Conservation (phyloP, 2,888 invertebrate species). For the Chirona hameri region DNA sequence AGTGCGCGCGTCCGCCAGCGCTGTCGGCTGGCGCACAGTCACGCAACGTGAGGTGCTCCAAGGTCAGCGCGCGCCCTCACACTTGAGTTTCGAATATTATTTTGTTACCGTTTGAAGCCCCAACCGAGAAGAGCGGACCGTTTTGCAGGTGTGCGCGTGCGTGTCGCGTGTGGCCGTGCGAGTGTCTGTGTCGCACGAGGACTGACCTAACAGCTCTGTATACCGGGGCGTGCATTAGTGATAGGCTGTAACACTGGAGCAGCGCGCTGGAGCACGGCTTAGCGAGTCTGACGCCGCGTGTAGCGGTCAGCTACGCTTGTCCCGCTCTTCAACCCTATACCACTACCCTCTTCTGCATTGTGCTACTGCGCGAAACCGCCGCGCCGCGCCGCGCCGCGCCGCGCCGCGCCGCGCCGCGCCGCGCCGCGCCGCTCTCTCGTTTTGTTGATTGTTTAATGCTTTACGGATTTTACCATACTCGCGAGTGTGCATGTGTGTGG, state of each 20-base stretch:
- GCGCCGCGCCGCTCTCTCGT: neutral
- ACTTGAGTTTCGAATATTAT: slow-evolving; percentile 13
- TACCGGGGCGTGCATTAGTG: neutral
- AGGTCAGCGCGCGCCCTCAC: neutral
- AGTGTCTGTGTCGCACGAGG: neutral
- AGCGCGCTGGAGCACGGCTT: neutral
- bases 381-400: neutral
- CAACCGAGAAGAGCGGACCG: neutral
- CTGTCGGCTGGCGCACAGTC: too few species aligned
- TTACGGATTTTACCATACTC: neutral
- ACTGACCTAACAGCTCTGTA: neutral
- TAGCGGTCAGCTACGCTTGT: neutral
- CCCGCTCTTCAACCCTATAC: too few species aligned
- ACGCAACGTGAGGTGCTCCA: too few species aligned
- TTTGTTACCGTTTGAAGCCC: slow-evolving; percentile 25
- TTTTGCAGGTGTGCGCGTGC: neutral
- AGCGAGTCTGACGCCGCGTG: neutral
- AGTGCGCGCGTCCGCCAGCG: neutral
- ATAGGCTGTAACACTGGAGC: neutral
- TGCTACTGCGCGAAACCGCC: neutral
- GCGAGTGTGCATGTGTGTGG: neutral
- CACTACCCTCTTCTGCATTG: neutral
- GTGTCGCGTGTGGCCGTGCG: too few species aligned
- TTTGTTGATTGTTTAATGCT: neutral
- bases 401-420: too few species aligned